Conservation (phyloP, 2,888 invertebrate genomes). For the Strigamia transsilvanica region DNA sequence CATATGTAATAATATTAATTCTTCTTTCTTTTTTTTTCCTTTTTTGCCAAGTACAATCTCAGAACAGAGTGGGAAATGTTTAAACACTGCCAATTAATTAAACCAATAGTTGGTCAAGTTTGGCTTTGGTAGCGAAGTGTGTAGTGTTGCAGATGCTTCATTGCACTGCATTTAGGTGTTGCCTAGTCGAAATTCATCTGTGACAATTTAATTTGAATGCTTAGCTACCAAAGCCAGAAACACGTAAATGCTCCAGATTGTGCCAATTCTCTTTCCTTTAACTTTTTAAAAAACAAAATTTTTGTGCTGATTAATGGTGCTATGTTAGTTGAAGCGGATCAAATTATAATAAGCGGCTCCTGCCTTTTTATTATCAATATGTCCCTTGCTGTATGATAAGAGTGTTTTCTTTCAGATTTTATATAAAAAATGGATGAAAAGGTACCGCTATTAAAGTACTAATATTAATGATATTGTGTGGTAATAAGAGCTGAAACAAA, state of each 20-base stretch:
- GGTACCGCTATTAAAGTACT: slow-evolving; percentile 26
- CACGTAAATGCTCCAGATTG: neutral
- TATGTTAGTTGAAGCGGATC: slow-evolving; percentile 16
- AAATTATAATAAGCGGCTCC: slow-evolving; percentile 14
- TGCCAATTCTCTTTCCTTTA: slow-evolving; percentile 28
- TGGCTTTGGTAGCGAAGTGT: neutral
- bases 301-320: slow-evolving; percentile 30
- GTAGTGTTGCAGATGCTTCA: slow-evolving; percentile 20
- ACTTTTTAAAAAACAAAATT: neutral
- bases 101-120: slow-evolving; percentile 4
- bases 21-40: neutral
- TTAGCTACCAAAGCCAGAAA: slow-evolving; percentile 12
- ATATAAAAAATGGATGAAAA: slow-evolving; percentile 23
- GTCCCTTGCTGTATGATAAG: slow-evolving; percentile 30
- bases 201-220: slow-evolving; percentile 15
- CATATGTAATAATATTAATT: slow-evolving; percentile 6
- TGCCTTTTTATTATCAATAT: slow-evolving; percentile 26
- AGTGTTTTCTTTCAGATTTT: slow-evolving; percentile 25
- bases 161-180: neutral
- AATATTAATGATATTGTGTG: slow-evolving; percentile 30
- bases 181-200: slow-evolving; percentile 30
- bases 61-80: neutral
- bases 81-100: slow-evolving; percentile 14
- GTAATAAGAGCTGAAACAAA: slow-evolving; percentile 28
- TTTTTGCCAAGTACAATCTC: slow-evolving; percentile 9